Evolutionary conservation across 2,888 invertebrate species (phyloP).

Genomic region (Netelia melanura): DNA sequence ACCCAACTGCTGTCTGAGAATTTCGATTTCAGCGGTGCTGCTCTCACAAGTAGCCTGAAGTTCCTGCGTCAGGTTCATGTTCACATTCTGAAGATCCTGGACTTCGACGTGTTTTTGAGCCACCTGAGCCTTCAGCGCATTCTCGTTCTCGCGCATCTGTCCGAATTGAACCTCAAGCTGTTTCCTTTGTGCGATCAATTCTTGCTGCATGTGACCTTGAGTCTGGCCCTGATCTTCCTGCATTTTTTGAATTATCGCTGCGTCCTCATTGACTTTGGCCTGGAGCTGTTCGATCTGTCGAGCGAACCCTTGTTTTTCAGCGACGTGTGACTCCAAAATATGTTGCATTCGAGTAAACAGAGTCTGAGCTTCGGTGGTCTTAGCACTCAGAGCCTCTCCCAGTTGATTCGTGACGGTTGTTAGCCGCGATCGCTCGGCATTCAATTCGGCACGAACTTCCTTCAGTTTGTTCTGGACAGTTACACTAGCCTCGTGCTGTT

Average conservation of each 20-base stretch:
- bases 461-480: constrained; percentile 92
- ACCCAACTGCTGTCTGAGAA: constrained; percentile 79
- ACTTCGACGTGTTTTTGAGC: constrained; percentile 86
- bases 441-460: constrained; percentile 90
- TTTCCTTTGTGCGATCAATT: constrained; percentile 88
- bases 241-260: constrained; percentile 85
- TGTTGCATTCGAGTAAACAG: constrained; percentile 88
- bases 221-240: constrained; percentile 86
- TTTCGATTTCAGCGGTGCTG: constrained; percentile 80
- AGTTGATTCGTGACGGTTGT: constrained; percentile 86
- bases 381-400: constrained; percentile 86
- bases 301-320: constrained; percentile 88
- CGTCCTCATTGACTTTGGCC: constrained; percentile 87
- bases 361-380: constrained; percentile 88
- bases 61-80: constrained; percentile 79
- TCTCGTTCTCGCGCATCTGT: constrained; percentile 86
- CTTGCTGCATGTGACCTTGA: constrained; percentile 84
- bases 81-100: constrained; percentile 82
- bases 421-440: constrained; percentile 88
- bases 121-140: constrained; percentile 80
- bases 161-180: constrained; percentile 89
- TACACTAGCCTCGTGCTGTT: constrained; percentile 91
- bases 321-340: constrained; percentile 85
- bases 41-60: constrained; percentile 81
- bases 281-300: constrained; percentile 89